Conservation (phyloP, 2,888 invertebrate genomes). For the Brachycybe producta region DNA sequence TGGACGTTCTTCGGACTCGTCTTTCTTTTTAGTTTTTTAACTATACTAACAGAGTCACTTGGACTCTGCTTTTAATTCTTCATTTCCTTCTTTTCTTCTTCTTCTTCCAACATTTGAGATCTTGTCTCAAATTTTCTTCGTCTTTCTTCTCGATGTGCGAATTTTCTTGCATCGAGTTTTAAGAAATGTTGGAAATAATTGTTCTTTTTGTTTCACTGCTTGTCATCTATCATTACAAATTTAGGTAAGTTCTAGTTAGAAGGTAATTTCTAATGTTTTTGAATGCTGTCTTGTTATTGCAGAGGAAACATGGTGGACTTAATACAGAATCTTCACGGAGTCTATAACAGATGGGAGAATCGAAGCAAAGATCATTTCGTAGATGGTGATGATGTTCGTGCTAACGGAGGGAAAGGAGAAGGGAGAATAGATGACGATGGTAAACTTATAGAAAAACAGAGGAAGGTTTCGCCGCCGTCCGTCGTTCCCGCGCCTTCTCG, state of each 20-base stretch:
- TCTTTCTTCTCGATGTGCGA: too few relatives aligned
- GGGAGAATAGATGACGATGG: neutral
- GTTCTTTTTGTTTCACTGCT: slow-evolving; percentile 9
- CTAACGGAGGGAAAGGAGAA: too few relatives aligned
- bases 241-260: slow-evolving; percentile 8
- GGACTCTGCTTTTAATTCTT: too few relatives aligned
- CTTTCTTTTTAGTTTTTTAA: too few relatives aligned
- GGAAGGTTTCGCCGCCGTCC: neutral
- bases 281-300: neutral
- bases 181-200: slow-evolving; percentile 10
- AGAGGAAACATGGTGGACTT: slow-evolving; percentile 9
- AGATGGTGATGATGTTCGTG: too few relatives aligned
- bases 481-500: neutral
- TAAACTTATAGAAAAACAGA: neutral
- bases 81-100: too few relatives aligned
- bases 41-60: too few relatives aligned
- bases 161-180: too few relatives aligned
- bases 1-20: too few relatives aligned
- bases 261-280: neutral
- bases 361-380: neutral
- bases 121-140: too few relatives aligned
- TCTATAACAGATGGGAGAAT: slow-evolving; percentile 7
- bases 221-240: slow-evolving; percentile 13
- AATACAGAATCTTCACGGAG: slow-evolving; percentile 4
- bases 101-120: too few relatives aligned